Percentiles rank a stretch among this genome's conserved stretches.
Conservation (phyloP, 2,113 vertebrate species). For the Pygoscelis adeliae region DNA sequence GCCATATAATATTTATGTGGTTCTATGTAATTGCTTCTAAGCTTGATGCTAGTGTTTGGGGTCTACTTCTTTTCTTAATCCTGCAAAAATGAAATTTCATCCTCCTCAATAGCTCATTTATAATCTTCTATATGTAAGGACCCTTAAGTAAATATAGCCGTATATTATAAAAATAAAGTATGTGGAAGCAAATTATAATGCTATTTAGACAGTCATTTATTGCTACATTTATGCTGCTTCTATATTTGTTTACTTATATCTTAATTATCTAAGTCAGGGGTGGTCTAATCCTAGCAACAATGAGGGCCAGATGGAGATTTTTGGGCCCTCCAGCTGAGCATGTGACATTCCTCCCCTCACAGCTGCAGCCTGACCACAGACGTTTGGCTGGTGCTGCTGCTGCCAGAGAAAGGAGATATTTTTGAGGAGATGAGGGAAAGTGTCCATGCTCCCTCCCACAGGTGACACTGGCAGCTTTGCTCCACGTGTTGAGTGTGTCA, state of each 20-base stretch:
- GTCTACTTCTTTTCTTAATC: not conserved
- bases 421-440: not conserved
- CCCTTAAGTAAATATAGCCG: not conserved
- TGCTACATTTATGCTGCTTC: not conserved
- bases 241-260: constrained; percentile 14
- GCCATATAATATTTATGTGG: not conserved
- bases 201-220: not conserved
- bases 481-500: not conserved
- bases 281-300: constrained; percentile 18
- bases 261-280: not conserved
- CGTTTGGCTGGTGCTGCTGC: not conserved
- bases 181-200: not conserved
- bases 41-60: not conserved
- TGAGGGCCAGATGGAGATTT: constrained; percentile 29
- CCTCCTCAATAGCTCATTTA: not conserved
- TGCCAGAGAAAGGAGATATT: not conserved
- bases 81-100: not conserved
- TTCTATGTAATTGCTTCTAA: not conserved
- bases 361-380: constrained; percentile 11
- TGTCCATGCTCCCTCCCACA: not conserved
- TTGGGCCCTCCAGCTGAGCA: not conserved
- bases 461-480: not conserved
- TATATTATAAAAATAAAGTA: not conserved
- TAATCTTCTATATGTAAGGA: not conserved
- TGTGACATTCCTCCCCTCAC: constrained; percentile 5